phyloP scores from a whole-genome alignment of 92 coral and sea anemone species.

The Blastomussa wellsi region DNA sequence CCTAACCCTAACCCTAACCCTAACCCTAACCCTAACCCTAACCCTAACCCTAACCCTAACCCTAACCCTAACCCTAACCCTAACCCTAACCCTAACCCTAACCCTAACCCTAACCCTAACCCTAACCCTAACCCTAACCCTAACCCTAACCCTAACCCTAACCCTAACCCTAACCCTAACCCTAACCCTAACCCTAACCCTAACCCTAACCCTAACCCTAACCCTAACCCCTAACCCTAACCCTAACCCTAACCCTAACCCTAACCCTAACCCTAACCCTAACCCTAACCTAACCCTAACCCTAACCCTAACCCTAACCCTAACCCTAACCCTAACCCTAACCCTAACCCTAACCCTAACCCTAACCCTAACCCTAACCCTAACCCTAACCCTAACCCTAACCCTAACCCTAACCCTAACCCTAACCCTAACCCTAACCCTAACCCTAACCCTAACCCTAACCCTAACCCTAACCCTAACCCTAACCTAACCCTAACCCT shows the following conservation, averaged over 20 bases:
- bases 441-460: constrained; percentile 43
- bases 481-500: no score
- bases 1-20: constrained; percentile 60
- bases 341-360: constrained; percentile 46
- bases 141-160: constrained; percentile 51
- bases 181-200: constrained; percentile 62
- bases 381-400: constrained; percentile 55
- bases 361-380: constrained; percentile 41
- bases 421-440: constrained; percentile 39
- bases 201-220: constrained; percentile 37
- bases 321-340: constrained; percentile 42
- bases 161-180: constrained; percentile 57
- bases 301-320: constrained; percentile 26
- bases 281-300: no score
- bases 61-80: constrained; percentile 65
- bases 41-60: constrained; percentile 59
- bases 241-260: constrained; percentile 47
- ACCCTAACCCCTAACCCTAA: no score
- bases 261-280: constrained; percentile 63
- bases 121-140: constrained; percentile 43
- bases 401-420: constrained; percentile 44
- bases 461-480: constrained; percentile 31
- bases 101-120: constrained; percentile 49
- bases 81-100: constrained; percentile 50
- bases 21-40: constrained; percentile 59